phyloP scores from a whole-genome alignment of 2,797 vertebrate species.

The Dendrocincla tyrannina region DNA sequence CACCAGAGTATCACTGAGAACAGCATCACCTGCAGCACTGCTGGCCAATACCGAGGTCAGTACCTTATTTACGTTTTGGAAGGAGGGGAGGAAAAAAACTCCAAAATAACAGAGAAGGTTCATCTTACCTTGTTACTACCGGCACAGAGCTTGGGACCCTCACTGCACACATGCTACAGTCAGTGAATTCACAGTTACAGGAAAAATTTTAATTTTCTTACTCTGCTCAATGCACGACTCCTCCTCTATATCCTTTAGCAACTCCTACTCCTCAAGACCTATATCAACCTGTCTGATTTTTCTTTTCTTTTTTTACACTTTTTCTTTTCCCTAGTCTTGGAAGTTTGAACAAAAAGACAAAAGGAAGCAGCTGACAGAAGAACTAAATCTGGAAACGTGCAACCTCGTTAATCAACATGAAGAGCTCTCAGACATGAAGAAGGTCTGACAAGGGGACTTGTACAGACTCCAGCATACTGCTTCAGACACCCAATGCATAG shows the following conservation, averaged over 20 bases:
- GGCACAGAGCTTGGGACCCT: not conserved
- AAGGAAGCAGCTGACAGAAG: not conserved
- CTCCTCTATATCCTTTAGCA: not conserved
- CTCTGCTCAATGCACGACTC: not conserved
- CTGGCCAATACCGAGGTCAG: not conserved
- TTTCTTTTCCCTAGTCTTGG: not conserved
- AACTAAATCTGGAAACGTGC: slow-evolving; percentile 33
- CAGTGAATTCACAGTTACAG: not conserved
- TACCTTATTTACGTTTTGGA: not conserved
- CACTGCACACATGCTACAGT: not conserved
- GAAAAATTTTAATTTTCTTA: not conserved
- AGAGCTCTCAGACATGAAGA: not conserved
- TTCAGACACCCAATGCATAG: not conserved
- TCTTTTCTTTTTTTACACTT: not conserved
- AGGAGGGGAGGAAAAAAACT: not conserved
- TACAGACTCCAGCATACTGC: not conserved
- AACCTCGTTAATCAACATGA: not conserved
- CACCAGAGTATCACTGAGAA: not conserved
- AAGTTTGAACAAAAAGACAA: slow-evolving; percentile 5
- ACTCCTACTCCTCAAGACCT: slow-evolving; percentile 22
- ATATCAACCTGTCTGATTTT: not conserved
- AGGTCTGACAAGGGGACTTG: not conserved
- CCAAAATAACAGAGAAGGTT: not conserved
- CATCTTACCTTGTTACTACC: slow-evolving; percentile 11
- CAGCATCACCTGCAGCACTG: not conserved